A percentile compares a stretch with the other conserved stretches of the same genome.
These are phyloP conservation scores for Stenodema calcarata DNA, from an alignment of 2,888 invertebrate species.

Conservation along the genomic window DNA sequence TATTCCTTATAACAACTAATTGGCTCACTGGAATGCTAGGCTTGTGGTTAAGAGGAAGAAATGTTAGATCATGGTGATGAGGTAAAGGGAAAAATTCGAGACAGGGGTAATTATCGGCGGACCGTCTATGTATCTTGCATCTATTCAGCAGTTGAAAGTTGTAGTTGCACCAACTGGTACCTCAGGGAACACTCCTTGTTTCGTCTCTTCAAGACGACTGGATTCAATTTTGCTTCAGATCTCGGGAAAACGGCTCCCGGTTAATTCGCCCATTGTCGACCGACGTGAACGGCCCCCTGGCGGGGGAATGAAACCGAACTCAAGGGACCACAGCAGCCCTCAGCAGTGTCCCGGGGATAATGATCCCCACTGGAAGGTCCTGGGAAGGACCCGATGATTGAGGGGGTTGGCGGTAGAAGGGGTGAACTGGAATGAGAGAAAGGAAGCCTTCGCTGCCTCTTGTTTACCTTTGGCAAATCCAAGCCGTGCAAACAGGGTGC, in stretches of 20 bases:
- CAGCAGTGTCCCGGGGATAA: not conserved
- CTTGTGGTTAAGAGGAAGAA: no score
- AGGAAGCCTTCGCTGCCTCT: not conserved
- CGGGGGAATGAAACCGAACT: not conserved
- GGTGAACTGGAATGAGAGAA: constrained; percentile 3
- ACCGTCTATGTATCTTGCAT: no score
- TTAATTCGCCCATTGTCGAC: constrained; percentile 2
- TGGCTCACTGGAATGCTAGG: no score
- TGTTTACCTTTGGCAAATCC: constrained; percentile 36
- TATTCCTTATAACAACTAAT: no score
- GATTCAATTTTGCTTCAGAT: not conserved
- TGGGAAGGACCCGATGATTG: not conserved
- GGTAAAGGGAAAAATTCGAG: no score
- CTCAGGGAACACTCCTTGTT: no score
- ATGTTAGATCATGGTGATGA: no score
- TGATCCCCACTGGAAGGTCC: not conserved
- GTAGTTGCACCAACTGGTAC: no score
- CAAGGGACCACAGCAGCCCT: not conserved
- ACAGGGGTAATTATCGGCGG: no score
- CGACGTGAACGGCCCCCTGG: not conserved
- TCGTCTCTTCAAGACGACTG: no score
- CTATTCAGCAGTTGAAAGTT: no score
- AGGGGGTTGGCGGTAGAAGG: not conserved
- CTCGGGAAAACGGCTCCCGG: not conserved
- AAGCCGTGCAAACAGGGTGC: constrained; percentile 20